Evolutionary conservation across 2,113 vertebrate species (phyloP).

Genomic region (Ictidomys tridecemlineatus): DNA sequence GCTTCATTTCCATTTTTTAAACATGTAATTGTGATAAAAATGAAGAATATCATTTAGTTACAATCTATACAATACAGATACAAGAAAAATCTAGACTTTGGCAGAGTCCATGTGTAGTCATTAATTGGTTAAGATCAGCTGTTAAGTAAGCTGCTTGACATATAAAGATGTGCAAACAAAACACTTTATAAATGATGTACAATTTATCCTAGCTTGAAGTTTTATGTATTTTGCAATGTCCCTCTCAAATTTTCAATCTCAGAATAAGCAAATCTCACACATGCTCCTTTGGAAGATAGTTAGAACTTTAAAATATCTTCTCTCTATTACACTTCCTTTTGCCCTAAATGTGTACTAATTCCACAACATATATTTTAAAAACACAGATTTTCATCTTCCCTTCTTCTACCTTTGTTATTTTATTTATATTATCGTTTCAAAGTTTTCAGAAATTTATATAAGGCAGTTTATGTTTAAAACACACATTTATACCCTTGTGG

Average conservation of each 20-base stretch:
- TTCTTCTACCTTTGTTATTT: neutral
- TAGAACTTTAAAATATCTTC: neutral
- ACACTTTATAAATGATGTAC: neutral
- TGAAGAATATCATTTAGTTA: neutral
- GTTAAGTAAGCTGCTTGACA: neutral
- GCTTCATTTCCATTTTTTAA: no score
- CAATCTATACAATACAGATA: neutral
- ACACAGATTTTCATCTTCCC: neutral
- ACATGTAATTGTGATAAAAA: neutral
- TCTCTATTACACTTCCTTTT: neutral
- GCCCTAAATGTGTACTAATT: fast-evolving
- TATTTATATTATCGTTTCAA: neutral
- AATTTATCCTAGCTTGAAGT: neutral
- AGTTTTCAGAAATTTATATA: neutral
- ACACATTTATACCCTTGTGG: neutral
- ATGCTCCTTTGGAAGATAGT: neutral
- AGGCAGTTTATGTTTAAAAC: neutral
- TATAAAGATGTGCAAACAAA: neutral
- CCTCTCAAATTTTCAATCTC: neutral
- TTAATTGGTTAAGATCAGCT: neutral
- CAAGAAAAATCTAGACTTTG: neutral
- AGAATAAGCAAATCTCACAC: neutral
- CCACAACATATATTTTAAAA: neutral
- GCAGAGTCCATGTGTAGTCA: neutral
- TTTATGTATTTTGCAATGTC: neutral